A percentile compares a stretch with the other conserved stretches of the same genome.
Evolutionary conservation across 1,140 invertebrate genomes (phyloP).

Genomic region (Papilio polyxenes): DNA sequence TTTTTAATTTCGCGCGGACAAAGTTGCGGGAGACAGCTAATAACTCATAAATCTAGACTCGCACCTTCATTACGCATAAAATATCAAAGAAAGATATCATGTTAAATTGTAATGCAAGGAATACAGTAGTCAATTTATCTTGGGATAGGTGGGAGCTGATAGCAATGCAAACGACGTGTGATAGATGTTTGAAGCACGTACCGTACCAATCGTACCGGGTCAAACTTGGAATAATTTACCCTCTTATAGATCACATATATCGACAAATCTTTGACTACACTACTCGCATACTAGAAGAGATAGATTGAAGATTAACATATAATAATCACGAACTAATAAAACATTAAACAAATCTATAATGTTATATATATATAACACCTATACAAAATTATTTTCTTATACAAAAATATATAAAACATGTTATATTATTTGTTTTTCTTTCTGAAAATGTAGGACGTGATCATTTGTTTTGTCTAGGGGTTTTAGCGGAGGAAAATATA

Average conservation of each 20-base stretch:
- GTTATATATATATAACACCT: too few species aligned
- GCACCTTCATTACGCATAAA: neutral
- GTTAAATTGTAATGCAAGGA: neutral
- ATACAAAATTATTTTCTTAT: neutral
- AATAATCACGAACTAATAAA: too few species aligned
- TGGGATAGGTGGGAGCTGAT: neutral
- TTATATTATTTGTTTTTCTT: too few species aligned
- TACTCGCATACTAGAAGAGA: neutral
- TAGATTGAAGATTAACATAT: neutral
- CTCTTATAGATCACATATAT: neutral
- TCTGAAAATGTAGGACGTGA: too few species aligned
- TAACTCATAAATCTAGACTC: too few species aligned
- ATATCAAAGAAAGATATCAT: neutral
- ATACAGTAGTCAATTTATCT: slow-evolving; percentile 12
- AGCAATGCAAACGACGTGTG: slow-evolving; percentile 12
- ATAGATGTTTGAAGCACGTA: slow-evolving; percentile 20
- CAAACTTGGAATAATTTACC: slow-evolving; percentile 2
- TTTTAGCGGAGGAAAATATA: too few species aligned
- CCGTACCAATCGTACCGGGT: neutral
- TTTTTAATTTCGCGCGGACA: too few species aligned
- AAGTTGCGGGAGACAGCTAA: too few species aligned
- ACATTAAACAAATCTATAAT: too few species aligned
- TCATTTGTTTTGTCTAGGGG: too few species aligned
- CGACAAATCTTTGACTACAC: neutral
- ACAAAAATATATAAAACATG: neutral